Evolutionary conservation across 2,888 invertebrate genomes (phyloP).

Genomic region (Allygus modestus): DNA sequence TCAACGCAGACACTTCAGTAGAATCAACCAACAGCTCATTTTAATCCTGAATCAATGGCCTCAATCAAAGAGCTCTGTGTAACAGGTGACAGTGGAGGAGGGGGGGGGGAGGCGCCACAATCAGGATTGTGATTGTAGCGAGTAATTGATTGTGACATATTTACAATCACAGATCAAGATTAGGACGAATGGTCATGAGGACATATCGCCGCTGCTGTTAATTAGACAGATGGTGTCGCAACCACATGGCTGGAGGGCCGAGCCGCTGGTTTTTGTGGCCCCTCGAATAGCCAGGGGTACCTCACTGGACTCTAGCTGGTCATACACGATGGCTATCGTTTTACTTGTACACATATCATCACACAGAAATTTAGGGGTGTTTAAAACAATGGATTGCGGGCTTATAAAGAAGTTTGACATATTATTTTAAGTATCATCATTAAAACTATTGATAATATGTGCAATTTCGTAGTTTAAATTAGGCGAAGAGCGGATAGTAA

Average conservation of each 20-base stretch:
- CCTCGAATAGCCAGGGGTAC: too few relatives aligned
- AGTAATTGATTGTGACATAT: constrained; percentile 55
- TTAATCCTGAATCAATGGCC: not conserved
- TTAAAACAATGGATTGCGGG: too few relatives aligned
- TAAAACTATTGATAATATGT: too few relatives aligned
- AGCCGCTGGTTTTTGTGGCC: not conserved
- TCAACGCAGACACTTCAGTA: too few relatives aligned
- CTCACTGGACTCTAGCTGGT: too few relatives aligned
- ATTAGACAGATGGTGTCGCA: constrained; percentile 34
- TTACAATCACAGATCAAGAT: constrained; percentile 53
- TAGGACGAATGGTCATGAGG: constrained; percentile 52
- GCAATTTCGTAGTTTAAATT: too few relatives aligned
- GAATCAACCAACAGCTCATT: not conserved
- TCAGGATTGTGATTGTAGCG: constrained; percentile 40
- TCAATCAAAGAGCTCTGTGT: not conserved
- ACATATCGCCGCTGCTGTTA: constrained; percentile 29
- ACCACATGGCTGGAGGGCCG: not conserved
- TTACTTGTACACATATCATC: too few relatives aligned
- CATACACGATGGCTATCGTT: too few relatives aligned
- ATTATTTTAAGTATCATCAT: too few relatives aligned
- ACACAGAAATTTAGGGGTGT: too few relatives aligned
- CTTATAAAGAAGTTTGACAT: too few relatives aligned
- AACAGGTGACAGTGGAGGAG: constrained; percentile 4
- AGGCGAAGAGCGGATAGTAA: too few relatives aligned
- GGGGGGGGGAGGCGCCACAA: constrained; percentile 21